These are phyloP conservation scores for Ctenosaura bakeri DNA, from an alignment of 2,797 vertebrate species.

Conservation along the genomic window DNA sequence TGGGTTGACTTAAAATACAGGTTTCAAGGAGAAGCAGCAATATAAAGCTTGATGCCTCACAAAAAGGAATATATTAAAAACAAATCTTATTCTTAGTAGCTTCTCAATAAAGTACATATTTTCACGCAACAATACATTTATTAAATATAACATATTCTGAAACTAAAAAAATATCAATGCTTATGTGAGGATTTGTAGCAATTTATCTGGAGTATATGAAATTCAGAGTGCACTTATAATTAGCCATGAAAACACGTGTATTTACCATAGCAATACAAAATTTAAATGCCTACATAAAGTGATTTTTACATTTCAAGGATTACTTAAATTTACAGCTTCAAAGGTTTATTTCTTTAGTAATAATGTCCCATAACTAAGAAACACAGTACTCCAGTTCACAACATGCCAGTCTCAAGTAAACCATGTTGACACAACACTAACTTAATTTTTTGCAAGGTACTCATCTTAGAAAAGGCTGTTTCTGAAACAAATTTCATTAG, in stretches of 20 bases:
- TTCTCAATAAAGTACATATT: background rate
- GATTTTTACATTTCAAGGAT: constrained; percentile 3
- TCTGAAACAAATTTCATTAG: background rate
- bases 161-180: background rate
- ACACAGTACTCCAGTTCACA: background rate
- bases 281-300: background rate
- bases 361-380: background rate
- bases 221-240: background rate
- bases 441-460: background rate
- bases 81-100: background rate
- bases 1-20: too few species aligned
- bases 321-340: background rate
- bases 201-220: background rate
- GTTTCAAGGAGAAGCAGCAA: background rate
- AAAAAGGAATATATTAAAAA: background rate
- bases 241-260: constrained; percentile 28
- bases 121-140: background rate
- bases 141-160: background rate
- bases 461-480: background rate
- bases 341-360: constrained; percentile 15
- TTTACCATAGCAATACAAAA: background rate
- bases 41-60: background rate
- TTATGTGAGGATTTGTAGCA: rapidly evolving
- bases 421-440: background rate
- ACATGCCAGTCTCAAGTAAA: background rate